phyloP scores from a whole-genome alignment of 2,888 invertebrate species.

The Melanostoma scalare region DNA sequence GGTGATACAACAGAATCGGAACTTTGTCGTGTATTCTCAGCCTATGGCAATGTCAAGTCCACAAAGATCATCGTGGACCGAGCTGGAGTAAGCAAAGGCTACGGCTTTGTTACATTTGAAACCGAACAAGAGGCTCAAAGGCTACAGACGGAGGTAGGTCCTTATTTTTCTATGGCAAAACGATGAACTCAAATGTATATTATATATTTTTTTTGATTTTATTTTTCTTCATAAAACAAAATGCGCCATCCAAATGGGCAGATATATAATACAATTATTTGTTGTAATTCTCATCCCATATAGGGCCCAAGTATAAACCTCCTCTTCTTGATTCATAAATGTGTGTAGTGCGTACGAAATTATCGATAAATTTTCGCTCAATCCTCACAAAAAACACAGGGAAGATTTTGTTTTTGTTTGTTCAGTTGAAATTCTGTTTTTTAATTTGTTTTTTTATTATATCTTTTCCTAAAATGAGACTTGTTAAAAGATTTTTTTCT shows the following conservation, averaged over 20 bases:
- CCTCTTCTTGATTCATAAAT: constrained; percentile 72
- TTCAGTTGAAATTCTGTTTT: constrained; percentile 74
- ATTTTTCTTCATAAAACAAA: constrained; percentile 23
- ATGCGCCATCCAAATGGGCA: constrained; percentile 60
- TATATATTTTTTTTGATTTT: constrained; percentile 31
- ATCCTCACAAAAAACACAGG: constrained; percentile 75
- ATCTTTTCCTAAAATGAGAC: constrained; percentile 31
- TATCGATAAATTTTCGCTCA: constrained; percentile 63
- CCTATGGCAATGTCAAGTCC: constrained; percentile 93
- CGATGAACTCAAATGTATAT: neutral
- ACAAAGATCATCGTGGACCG: constrained; percentile 97
- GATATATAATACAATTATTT: constrained; percentile 60
- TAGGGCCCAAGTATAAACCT: constrained; percentile 68
- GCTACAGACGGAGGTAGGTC: constrained; percentile 87
- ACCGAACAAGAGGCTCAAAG: constrained; percentile 92
- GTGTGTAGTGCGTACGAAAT: constrained; percentile 68
- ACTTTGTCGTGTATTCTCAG: constrained; percentile 94
- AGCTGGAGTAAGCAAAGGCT: constrained; percentile 94
- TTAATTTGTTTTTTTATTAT: constrained; percentile 25
- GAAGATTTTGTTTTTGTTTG: constrained; percentile 76
- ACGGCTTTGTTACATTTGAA: constrained; percentile 92
- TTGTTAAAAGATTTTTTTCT: constrained; percentile 51
- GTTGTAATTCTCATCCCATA: constrained; percentile 72
- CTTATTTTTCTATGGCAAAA: neutral
- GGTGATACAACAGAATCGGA: constrained; percentile 96